Evolutionary conservation across 2,113 vertebrate genomes (phyloP).

Genomic region (Urocitellus parryii): DNA sequence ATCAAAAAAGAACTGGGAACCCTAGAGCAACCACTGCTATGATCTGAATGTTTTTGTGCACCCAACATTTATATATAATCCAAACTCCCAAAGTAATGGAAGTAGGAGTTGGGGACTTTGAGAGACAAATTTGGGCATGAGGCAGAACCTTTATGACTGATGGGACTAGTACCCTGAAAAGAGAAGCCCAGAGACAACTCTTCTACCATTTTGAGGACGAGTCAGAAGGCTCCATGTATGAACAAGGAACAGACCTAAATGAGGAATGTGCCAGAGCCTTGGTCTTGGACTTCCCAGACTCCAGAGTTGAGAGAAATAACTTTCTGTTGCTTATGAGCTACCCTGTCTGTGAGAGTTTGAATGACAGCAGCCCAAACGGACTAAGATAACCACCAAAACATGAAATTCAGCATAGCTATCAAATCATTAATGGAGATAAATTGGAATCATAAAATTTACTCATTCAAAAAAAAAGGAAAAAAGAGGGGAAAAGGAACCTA

Average conservation of each 20-base stretch:
- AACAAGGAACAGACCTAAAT: neutral
- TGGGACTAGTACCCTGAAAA: neutral
- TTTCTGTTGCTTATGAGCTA: neutral
- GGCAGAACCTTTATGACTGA: neutral
- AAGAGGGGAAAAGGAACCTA: neutral
- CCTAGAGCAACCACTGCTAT: neutral
- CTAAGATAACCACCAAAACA: neutral
- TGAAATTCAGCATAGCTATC: neutral
- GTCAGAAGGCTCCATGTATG: neutral
- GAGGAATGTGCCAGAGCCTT: neutral
- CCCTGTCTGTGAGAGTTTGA: neutral
- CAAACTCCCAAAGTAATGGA: neutral
- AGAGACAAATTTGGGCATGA: neutral
- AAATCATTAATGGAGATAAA: neutral
- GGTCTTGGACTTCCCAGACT: neutral
- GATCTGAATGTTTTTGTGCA: neutral
- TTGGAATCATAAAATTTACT: neutral
- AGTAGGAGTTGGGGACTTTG: neutral
- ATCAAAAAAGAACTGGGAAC: neutral
- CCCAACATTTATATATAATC: neutral
- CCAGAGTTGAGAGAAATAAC: neutral
- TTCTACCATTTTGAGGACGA: neutral
- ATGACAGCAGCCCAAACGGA: neutral
- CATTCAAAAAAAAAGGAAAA: constrained; percentile 1
- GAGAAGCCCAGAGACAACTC: neutral